Conservation (phyloP, 2,113 vertebrate species). For the Xiphias gladius region DNA sequence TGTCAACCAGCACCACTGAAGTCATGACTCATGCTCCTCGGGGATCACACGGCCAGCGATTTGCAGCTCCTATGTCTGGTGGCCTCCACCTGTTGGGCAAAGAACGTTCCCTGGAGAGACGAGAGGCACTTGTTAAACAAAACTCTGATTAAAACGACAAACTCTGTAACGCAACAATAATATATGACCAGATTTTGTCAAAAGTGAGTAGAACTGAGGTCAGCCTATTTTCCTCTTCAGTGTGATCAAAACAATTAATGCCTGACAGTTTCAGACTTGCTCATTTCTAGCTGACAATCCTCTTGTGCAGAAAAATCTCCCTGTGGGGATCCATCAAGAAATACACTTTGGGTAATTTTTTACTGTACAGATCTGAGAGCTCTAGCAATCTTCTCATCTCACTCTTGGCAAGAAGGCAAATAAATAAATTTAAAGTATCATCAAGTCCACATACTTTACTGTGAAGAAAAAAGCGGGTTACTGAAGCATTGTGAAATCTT, state of each 20-base stretch:
- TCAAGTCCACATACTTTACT: too few species aligned
- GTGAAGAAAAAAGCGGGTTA: neutral
- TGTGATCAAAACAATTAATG: neutral
- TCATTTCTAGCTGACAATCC: neutral
- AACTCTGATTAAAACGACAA: neutral
- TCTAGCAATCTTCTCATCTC: too few species aligned
- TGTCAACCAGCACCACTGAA: constrained; percentile 91
- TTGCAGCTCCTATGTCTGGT: constrained; percentile 32
- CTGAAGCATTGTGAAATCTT: neutral
- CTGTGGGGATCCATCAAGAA: neutral
- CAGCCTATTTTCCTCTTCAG: neutral
- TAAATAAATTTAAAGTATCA: neutral
- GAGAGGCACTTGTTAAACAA: neutral
- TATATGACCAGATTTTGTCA: neutral
- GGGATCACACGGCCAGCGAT: constrained; percentile 34
- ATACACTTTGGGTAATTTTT: too few species aligned
- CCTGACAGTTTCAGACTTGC: neutral
- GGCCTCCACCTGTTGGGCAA: constrained; percentile 39
- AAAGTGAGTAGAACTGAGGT: neutral
- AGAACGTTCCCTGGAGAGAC: constrained; percentile 13
- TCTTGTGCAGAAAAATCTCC: too few species aligned
- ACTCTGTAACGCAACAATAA: neutral
- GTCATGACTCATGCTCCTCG: constrained; percentile 91
- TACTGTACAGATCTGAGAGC: too few species aligned
- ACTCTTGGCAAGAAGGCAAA: too few species aligned